Base-by-base conservation (phyloP, 2,888 invertebrate genomes). In the Halocaridina rubra region DNA sequence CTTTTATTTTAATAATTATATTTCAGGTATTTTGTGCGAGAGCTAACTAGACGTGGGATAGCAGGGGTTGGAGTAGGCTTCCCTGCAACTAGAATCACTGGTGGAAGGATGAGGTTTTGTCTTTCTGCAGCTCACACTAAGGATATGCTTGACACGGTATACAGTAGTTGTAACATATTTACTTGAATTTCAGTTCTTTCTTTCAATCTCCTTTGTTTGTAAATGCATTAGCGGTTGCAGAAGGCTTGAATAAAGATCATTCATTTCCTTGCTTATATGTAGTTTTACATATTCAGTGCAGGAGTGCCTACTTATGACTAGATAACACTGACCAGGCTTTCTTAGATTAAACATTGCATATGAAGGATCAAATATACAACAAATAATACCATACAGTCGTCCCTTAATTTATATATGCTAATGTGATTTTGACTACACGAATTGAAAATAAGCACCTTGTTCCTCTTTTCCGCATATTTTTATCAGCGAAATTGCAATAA, bases 1-100 rank as follows among this genome's bases (percentile, higher is more conserved):
- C n/a, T n/a, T n/a, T n/a, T n/a, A n/a, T n/a, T n/a, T n/a, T 22
- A 59, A 4, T 3, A 59, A 27, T 71, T 32, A 72, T 30, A 92
- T 84, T 78, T 19, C 90, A 96, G 96, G 59, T 95, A 94, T 89
- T 96, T 97, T 89, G 96, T 98, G 88, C 94, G 98, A 90, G 94
- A 94, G 84, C 93, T 98, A 89, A 94, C 96, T 79, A 93, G 93
- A 89, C 93, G 94, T 88, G 95, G 96, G 89, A 94, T 99, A 88
- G 99, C 98, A 80, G 94, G 95, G 19, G 98, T 99, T 8, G 98
- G 98, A 85, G 99, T 98, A 80, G 98, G 98, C 88, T 99, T 98
- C 92, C 99, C 99, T 81, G 99, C 99, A 84, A 98, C 99, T 76
- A 97, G 98, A 69, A 93, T 99, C 89, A 95, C 96, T 93, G 95